A percentile compares a stretch with the other conserved stretches of the same genome.
Conservation (phyloP, 2,797 vertebrate species). For the Gymnothorax reevesii region DNA sequence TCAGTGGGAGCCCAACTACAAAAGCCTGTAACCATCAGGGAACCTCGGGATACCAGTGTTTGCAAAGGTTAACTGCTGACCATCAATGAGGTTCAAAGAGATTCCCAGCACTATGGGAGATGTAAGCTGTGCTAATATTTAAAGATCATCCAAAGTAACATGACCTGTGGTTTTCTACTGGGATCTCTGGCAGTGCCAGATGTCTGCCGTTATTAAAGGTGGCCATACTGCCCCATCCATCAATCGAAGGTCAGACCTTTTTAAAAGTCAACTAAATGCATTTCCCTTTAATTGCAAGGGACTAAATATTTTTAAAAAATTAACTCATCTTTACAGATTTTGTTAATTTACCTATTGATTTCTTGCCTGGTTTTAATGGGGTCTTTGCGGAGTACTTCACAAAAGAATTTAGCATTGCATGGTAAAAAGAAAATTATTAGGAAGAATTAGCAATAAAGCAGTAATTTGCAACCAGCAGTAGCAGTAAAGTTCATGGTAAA, state of each 20-base stretch:
- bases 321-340: background rate
- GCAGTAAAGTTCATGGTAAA: too few relatives aligned
- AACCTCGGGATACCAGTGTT: background rate
- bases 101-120: slow-evolving; percentile 3
- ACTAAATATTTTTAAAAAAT: background rate
- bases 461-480: too few relatives aligned
- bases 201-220: slow-evolving; percentile 12
- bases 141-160: background rate
- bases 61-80: background rate
- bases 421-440: background rate
- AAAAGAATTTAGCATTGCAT: background rate
- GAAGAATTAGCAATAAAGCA: background rate
- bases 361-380: background rate
- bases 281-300: background rate
- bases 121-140: slow-evolving; percentile 15
- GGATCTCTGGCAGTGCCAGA: background rate
- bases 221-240: background rate
- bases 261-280: background rate
- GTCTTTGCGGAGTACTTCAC: background rate
- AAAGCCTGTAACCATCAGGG: background rate
- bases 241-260: background rate
- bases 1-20: background rate
- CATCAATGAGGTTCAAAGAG: slow-evolving; percentile 1
- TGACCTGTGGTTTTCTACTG: background rate
- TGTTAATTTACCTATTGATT: background rate